These are phyloP conservation scores for Diarsia rubi DNA, from an alignment of 2,888 invertebrate species.

Conservation along the genomic window DNA sequence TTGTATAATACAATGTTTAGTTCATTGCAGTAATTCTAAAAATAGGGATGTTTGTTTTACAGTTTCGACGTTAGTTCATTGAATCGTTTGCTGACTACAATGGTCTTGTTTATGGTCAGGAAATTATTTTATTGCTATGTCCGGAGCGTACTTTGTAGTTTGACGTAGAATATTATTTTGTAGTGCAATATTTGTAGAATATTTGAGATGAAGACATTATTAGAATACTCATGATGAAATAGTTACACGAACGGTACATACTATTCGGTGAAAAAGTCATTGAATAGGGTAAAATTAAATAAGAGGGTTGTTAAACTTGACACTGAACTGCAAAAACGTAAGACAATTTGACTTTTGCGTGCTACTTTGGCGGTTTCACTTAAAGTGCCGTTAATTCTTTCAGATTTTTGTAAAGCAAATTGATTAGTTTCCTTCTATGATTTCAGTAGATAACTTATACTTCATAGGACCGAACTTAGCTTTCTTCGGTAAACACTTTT, in stretches of 20 bases:
- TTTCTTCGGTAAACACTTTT: neutral
- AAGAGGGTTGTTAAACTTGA: no score
- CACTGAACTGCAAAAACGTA: no score
- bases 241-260: no score
- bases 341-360: no score
- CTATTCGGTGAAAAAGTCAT: no score
- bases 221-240: neutral
- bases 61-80: constrained; percentile 29
- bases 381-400: neutral
- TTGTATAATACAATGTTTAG: constrained; percentile 33
- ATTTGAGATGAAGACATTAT: neutral
- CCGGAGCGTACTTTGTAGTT: constrained; percentile 18
- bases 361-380: no score
- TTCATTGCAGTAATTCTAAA: constrained; percentile 33
- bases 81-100: constrained; percentile 28
- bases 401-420: neutral
- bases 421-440: neutral
- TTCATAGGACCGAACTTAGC: neutral
- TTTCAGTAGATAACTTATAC: neutral
- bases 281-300: no score
- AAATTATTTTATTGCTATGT: constrained; percentile 22
- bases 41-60: constrained; percentile 27
- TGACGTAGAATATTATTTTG: neutral
- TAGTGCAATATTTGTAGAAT: neutral
- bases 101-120: constrained; percentile 18